A percentile compares a stretch with the other conserved stretches of the same genome.
Evolutionary conservation across 2,797 vertebrate genomes (phyloP).

Genomic region (Xenopus petersii): DNA sequence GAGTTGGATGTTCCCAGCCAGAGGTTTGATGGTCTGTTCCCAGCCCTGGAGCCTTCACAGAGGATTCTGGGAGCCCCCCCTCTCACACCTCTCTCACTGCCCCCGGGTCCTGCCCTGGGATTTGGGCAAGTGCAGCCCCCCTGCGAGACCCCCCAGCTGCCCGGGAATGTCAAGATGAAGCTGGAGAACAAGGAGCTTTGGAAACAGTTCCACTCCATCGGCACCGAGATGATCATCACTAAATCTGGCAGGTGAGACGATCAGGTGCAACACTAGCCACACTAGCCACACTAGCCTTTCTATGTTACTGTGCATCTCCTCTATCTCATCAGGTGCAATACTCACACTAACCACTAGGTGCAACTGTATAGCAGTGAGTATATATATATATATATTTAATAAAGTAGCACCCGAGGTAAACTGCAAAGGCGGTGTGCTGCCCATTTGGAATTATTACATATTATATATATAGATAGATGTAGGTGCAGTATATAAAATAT

Average conservation of each 20-base stretch:
- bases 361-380: too few species aligned
- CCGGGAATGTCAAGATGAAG: constrained; percentile 74
- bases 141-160: constrained; percentile 49
- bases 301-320: too few species aligned
- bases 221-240: constrained; percentile 93
- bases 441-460: too few species aligned
- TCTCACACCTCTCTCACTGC: constrained; percentile 53
- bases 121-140: constrained; percentile 55
- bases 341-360: too few species aligned
- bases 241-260: constrained; percentile 86
- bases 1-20: constrained; percentile 54
- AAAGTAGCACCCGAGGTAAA: too few species aligned
- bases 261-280: neutral
- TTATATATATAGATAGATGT: too few species aligned
- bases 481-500: too few species aligned
- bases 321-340: neutral
- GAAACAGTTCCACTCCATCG: constrained; percentile 86
- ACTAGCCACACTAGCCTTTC: too few species aligned
- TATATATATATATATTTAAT: too few species aligned
- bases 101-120: constrained; percentile 57
- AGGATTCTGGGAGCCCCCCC: constrained; percentile 51
- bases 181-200: constrained; percentile 83
- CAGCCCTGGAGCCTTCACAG: constrained; percentile 57
- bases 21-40: constrained; percentile 61
- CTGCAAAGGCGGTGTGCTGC: too few species aligned